Evolutionary conservation across 2,888 invertebrate species (phyloP), one percentile per base, ranked within the genome.

Genomic region (Panzeria rudis): DNA sequence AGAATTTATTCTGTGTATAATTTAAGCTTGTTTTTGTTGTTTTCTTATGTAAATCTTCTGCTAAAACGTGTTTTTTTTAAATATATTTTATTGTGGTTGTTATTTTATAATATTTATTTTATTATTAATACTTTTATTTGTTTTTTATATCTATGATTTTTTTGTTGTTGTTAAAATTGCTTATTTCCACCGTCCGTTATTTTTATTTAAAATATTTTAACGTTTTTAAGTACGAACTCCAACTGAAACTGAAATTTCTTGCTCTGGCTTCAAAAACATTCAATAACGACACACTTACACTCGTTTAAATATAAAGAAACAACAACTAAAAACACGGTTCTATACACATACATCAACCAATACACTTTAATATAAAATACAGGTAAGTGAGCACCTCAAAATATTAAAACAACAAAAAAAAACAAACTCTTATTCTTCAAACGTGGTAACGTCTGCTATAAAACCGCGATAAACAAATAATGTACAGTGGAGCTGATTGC

Each of bases 171-270:
- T 50, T 20, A 50, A 50, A 29, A 9, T 20, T 50, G 17, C 20
- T 5, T 52, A 23, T 50, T 66, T 66, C 73, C 52, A 52, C 73
- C 80, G 73, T 80, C 80, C 84, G 84, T 80, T 84, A 62, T 69
- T 66, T n/a, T 56, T 13, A 66, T 78, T 82, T 73, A 50, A 72
- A 81, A 78, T 85, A 82, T 85, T 82, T 85, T 71, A 75, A 85
- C 85, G 85, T 85, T 85, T 78, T 85, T 82, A 85, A 85, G 85
- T 85, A 78, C 82, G 75, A 85, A 85, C 85, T 85, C 75, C 85
- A 85, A 85, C 85, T 85, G 85, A 85, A 85, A 82, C 54, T 71
- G 78, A 85, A 82, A 82, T 82, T 82, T 82, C 82, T 85, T 85
- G 82, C 85, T 85, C 82, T 85, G 82, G 75, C 85, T 85, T 69